Conservation (phyloP, 30 jellyfish, hydroid and myxozoan species). For the Catostylus mosaicus region DNA sequence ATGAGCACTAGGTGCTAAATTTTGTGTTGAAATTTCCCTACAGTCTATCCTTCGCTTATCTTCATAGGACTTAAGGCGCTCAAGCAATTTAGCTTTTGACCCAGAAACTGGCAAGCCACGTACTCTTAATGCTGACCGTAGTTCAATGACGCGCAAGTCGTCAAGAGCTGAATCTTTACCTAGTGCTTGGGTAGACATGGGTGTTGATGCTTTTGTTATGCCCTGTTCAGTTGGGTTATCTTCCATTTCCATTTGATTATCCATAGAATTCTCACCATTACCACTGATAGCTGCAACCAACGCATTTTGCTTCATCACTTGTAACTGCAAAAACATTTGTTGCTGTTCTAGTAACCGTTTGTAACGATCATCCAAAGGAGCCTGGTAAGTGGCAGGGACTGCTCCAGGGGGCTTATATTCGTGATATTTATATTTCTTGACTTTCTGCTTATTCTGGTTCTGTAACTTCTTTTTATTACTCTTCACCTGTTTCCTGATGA, state of each 20-base stretch:
- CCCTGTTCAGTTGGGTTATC: constrained; percentile 3
- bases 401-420: constrained; percentile 91
- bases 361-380: constrained; percentile 86
- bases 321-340: constrained; percentile 89
- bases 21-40: constrained; percentile 1
- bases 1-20: constrained; percentile 2
- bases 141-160: constrained; percentile 86
- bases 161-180: constrained; percentile 55
- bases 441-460: constrained; percentile 50
- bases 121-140: constrained; percentile 74
- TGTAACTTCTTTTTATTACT: constrained; percentile 60
- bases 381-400: constrained; percentile 50
- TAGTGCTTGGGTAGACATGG: constrained; percentile 11
- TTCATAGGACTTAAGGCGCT: constrained; percentile 79
- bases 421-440: constrained; percentile 82
- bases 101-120: constrained; percentile 97
- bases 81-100: constrained; percentile 81
- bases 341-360: constrained; percentile 94
- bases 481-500: constrained; percentile 39
- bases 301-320: constrained; percentile 97
- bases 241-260: constrained; percentile 62
- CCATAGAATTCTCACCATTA: constrained; percentile 41
- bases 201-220: constrained; percentile 11
- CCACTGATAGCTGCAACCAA: constrained; percentile 81
- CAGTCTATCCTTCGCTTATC: constrained; percentile 35